A percentile compares a stretch with the other conserved stretches of the same genome.
These are phyloP conservation scores for Chironomus riparius DNA, from an alignment of 2,888 invertebrate genomes.

Conservation along the genomic window DNA sequence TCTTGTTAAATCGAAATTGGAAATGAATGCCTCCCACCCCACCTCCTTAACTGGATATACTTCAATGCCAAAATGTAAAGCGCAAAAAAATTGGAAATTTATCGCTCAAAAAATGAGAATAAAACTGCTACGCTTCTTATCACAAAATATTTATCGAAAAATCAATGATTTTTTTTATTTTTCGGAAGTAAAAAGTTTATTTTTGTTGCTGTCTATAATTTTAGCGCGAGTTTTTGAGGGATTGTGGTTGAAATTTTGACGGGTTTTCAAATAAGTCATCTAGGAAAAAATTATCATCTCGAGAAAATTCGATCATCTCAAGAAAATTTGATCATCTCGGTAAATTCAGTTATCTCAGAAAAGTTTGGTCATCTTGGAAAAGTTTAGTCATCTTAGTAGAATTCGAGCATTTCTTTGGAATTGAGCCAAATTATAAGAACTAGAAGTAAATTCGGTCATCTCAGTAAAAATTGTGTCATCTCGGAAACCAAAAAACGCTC, in stretches of 20 bases:
- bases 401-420: no score
- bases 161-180: conserved; percentile 21
- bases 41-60: not conserved
- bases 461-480: no score
- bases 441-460: not conserved
- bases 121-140: not conserved
- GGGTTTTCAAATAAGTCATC: no score
- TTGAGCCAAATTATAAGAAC: no score
- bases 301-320: not conserved
- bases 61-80: not conserved
- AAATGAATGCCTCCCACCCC: not conserved
- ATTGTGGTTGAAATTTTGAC: no score
- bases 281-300: no score
- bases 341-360: no score
- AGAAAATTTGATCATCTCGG: not conserved
- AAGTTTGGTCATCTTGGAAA: no score
- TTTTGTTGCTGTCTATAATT: not conserved
- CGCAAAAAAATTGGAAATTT: conserved; percentile 13
- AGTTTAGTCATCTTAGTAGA: no score
- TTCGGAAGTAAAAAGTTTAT: not conserved
- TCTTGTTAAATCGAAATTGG: not conserved
- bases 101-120: not conserved
- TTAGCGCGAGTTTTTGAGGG: no score
- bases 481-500: no score
- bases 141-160: conserved; percentile 25